Percentiles rank a stretch among this genome's conserved stretches.
These are phyloP conservation scores for Cephus nigrinus DNA, from an alignment of 2,888 invertebrate genomes.

Conservation along the genomic window DNA sequence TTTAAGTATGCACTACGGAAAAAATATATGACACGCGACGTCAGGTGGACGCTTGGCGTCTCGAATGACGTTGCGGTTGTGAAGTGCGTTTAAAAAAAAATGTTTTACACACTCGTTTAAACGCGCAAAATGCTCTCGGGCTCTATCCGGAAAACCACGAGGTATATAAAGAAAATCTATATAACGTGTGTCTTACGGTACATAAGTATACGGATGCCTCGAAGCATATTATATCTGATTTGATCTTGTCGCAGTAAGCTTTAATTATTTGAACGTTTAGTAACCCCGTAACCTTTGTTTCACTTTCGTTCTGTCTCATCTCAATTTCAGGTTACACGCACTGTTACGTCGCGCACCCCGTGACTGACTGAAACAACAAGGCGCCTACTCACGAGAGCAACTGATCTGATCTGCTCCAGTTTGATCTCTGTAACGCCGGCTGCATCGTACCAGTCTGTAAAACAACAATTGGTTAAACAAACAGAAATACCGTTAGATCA, in stretches of 20 bases:
- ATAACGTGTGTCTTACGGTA: background rate
- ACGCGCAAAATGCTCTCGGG: background rate
- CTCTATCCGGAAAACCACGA: background rate
- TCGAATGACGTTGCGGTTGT: background rate
- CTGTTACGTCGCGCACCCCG: background rate
- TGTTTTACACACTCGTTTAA: background rate
- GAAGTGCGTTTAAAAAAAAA: background rate
- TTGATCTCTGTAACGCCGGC: background rate
- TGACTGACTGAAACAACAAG: background rate
- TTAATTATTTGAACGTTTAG: background rate
- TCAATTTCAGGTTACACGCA: background rate
- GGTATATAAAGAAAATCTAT: background rate
- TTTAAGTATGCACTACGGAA: background rate
- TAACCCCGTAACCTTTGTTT: background rate
- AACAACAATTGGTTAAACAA: background rate
- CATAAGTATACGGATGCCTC: background rate
- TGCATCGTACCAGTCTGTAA: background rate
- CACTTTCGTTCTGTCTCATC: background rate
- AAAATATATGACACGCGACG: background rate
- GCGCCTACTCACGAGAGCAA: background rate
- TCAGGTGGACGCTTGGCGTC: background rate
- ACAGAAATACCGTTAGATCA: background rate
- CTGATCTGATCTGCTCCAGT: background rate
- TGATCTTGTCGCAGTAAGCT: background rate
- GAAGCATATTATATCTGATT: background rate